A percentile compares a stretch with the other conserved stretches of the same genome.
phyloP scores from a whole-genome alignment of 2,797 vertebrate species.

The Morus bassanus region DNA sequence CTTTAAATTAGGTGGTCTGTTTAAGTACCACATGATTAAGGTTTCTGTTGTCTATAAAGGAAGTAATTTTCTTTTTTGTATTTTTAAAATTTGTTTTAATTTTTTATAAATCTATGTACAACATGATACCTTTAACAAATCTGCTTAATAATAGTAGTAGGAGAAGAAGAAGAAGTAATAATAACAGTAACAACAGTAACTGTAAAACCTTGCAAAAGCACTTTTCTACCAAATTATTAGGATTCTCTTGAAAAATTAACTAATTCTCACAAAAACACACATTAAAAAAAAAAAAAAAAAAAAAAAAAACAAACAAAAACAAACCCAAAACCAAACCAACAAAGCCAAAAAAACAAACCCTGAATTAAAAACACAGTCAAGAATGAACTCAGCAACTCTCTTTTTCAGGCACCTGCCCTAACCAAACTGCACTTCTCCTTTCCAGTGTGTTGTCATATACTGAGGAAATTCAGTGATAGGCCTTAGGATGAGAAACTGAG shows the following conservation, averaged over 20 bases:
- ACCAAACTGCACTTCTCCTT: background rate
- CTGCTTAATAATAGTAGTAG: background rate
- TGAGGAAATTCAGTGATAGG: background rate
- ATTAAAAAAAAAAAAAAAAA: background rate
- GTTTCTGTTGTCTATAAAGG: background rate
- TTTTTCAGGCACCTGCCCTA: background rate
- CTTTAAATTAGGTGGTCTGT: background rate
- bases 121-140: background rate
- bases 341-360: background rate
- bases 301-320: background rate
- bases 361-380: background rate
- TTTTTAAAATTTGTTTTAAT: background rate
- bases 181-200: background rate
- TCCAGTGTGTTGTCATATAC: background rate
- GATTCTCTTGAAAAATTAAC: background rate
- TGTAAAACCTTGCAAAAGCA: background rate
- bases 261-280: background rate
- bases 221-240: background rate
- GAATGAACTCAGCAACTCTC: background rate
- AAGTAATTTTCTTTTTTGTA: background rate
- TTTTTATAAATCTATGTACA: background rate
- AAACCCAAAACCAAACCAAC: background rate
- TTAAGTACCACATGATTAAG: background rate
- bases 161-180: background rate
- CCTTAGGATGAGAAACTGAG: background rate